These are phyloP conservation scores for Orcinus orca DNA, from an alignment of 2,113 vertebrate genomes.

Conservation along the genomic window DNA sequence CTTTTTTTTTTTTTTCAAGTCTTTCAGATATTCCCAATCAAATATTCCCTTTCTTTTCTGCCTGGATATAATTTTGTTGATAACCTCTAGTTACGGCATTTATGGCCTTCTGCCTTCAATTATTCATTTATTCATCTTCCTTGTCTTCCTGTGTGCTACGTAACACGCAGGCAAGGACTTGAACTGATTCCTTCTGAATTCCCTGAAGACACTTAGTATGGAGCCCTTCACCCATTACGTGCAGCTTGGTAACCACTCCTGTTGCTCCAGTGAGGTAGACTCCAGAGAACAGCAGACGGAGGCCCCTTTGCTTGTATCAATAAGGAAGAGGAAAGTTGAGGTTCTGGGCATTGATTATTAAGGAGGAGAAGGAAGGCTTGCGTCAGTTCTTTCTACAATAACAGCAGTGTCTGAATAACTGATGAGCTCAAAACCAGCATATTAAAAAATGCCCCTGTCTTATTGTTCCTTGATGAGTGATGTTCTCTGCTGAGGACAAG, in stretches of 20 bases:
- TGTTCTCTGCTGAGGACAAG: neutral
- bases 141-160: neutral
- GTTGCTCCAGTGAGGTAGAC: neutral
- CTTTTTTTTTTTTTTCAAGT: neutral
- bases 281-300: neutral
- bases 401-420: neutral
- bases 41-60: neutral
- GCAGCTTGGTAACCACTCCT: neutral
- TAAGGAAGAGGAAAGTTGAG: neutral
- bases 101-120: neutral
- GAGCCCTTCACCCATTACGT: neutral
- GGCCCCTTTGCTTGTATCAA: neutral
- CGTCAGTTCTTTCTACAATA: neutral
- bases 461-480: neutral
- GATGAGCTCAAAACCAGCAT: neutral
- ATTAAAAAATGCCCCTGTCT: neutral
- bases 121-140: neutral
- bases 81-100: neutral
- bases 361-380: rapidly evolving
- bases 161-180: neutral
- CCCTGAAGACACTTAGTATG: neutral
- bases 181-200: neutral
- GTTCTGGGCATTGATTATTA: neutral
- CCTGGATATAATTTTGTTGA: neutral
- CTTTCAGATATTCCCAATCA: neutral